phyloP scores from a whole-genome alignment of 2,888 invertebrate species.

The Omphaloscelis lunosa region DNA sequence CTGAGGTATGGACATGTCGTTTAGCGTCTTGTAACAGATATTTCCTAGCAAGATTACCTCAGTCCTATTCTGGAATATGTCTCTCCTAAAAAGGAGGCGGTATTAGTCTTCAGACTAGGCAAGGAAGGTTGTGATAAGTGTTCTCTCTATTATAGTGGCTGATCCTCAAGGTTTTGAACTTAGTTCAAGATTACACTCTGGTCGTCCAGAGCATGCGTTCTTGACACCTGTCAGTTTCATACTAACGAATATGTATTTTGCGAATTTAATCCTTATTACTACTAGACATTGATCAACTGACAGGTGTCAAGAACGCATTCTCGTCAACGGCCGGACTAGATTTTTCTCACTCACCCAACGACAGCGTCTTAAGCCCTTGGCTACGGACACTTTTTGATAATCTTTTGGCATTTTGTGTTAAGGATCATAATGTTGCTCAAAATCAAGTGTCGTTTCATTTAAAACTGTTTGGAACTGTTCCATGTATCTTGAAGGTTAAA shows the following conservation, averaged over 20 bases:
- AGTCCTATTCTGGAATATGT: slow-evolving; percentile 17
- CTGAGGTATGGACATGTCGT: slow-evolving; percentile 42
- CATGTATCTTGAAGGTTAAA: neutral
- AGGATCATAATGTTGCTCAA: neutral
- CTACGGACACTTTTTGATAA: neutral
- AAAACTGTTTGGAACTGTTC: neutral
- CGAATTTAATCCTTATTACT: too few species aligned
- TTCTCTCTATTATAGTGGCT: neutral
- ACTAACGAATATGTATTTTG: too few species aligned
- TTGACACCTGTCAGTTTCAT: too few species aligned
- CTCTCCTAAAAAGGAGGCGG: neutral
- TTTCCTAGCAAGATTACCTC: slow-evolving; percentile 32
- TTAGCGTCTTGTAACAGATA: slow-evolving; percentile 47
- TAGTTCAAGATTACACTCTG: too few species aligned
- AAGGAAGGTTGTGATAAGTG: neutral
- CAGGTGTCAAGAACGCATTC: too few species aligned
- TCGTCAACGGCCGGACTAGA: too few species aligned
- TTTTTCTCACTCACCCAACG: neutral
- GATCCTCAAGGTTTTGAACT: neutral
- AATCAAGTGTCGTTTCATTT: neutral
- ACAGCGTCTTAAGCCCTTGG: neutral
- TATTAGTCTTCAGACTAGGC: neutral
- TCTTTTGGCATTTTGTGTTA: neutral
- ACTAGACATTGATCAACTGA: too few species aligned
- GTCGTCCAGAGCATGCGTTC: too few species aligned